These are phyloP conservation scores for Drosophila rellima DNA, from an alignment of 2,888 invertebrate genomes.

Conservation along the genomic window DNA sequence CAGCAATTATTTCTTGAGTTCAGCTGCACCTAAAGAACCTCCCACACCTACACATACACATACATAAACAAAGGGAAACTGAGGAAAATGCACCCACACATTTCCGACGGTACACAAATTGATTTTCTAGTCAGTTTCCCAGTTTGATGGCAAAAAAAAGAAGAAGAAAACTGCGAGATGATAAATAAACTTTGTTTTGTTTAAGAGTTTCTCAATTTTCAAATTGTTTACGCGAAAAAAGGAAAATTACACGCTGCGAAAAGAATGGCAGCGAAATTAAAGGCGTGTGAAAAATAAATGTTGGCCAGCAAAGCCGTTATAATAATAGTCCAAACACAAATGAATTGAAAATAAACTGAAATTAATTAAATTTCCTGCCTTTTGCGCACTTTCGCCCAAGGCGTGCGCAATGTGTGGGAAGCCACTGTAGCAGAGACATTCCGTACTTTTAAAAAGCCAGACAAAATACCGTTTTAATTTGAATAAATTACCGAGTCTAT, in stretches of 20 bases:
- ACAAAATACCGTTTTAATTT: conserved; percentile 61
- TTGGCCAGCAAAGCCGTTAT: conserved; percentile 26
- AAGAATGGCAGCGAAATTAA: conserved; percentile 41
- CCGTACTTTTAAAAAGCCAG: conserved; percentile 22
- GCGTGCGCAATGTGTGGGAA: conserved; percentile 40
- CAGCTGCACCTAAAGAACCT: conserved; percentile 28
- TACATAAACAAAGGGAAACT: conserved; percentile 5
- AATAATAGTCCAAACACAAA: conserved; percentile 37
- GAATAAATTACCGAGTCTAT: conserved; percentile 56
- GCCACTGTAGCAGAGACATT: conserved; percentile 41
- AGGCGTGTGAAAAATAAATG: conserved; percentile 66
- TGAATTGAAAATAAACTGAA: conserved; percentile 46
- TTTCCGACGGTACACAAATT: conserved; percentile 27
- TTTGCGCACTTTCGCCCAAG: conserved; percentile 45
- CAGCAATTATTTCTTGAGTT: conserved; percentile 33
- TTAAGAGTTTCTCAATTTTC: conserved; percentile 47
- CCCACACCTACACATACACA: conserved; percentile 34
- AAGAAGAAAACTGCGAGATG: conserved; percentile 25
- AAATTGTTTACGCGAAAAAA: conserved; percentile 51
- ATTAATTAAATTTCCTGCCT: conserved; percentile 55
- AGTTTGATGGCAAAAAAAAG: conserved; percentile 4
- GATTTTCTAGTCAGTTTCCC: conserved; percentile 30
- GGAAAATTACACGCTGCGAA: conserved; percentile 56
- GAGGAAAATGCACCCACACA: conserved; percentile 48
- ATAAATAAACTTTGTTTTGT: conserved; percentile 29